Conservation (phyloP, 2,113 vertebrate species). For the Dolichotis patagonum region DNA sequence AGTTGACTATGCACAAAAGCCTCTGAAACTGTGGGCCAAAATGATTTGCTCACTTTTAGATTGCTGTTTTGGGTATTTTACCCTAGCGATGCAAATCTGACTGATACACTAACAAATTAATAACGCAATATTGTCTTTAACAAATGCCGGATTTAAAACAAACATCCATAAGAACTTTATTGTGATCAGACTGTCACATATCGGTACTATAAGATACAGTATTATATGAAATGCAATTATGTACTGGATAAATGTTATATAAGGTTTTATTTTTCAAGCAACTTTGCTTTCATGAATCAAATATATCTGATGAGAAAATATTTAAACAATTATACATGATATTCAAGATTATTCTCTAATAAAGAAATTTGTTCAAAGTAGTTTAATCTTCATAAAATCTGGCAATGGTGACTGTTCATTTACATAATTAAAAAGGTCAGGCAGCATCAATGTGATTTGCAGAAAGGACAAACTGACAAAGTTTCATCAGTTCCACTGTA, state of each 20-base stretch:
- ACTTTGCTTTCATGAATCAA: not conserved
- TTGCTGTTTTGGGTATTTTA: not conserved
- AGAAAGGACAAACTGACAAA: not conserved
- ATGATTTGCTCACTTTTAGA: not conserved
- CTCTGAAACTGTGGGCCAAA: not conserved
- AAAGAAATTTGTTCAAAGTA: not conserved
- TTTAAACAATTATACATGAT: slow-evolving; percentile 1
- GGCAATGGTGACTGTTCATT: not conserved
- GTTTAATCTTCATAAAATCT: not conserved
- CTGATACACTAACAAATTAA: not conserved
- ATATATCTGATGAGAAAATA: not conserved
- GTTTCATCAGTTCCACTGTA: not conserved
- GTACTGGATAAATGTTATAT: not conserved
- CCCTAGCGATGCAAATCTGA: not conserved
- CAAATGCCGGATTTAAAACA: not conserved
- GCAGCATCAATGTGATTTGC: not conserved
- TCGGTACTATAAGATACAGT: not conserved
- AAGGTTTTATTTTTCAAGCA: not conserved
- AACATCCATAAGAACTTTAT: not conserved
- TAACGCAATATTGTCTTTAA: not conserved
- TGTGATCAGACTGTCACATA: not conserved
- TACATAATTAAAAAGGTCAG: not conserved
- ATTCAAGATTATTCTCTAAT: not conserved
- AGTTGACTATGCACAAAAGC: not conserved
- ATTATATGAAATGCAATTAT: not conserved